Evolutionary conservation across 2,888 invertebrate species (phyloP).

Genomic region (Muscina levida): DNA sequence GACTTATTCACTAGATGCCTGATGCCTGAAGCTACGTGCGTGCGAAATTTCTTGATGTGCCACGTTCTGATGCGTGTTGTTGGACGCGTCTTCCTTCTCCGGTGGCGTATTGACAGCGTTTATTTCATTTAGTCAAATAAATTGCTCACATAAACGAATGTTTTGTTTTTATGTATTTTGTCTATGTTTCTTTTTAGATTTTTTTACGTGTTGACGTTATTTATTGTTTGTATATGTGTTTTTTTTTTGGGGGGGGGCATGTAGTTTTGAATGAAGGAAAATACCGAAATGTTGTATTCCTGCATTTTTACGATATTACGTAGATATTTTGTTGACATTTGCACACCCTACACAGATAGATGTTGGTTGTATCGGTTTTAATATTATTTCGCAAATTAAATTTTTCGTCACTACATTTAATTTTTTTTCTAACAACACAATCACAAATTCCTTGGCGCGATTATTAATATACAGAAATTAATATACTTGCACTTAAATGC

Average conservation of each 20-base stretch:
- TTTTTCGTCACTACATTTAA: no score
- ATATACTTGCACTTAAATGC: no score
- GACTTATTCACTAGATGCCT: no score
- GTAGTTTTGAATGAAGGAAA: background rate
- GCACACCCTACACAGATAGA: background rate
- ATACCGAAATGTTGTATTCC: conserved; percentile 3
- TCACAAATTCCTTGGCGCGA: no score
- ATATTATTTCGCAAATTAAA: no score
- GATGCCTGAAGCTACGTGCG: background rate
- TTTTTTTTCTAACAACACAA: no score
- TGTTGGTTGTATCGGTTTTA: no score
- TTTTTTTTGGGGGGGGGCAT: background rate
- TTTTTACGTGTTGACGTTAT: conserved; percentile 9
- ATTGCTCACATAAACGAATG: background rate
- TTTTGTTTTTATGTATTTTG: conserved; percentile 7
- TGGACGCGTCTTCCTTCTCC: conserved; percentile 5
- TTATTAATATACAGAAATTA: no score
- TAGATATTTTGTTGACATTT: conserved; percentile 22
- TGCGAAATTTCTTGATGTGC: conserved; percentile 14
- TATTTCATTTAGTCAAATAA: conserved; percentile 13
- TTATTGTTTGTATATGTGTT: conserved; percentile 7
- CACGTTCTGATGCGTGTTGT: background rate
- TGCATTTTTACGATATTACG: background rate
- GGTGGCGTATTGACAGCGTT: conserved; percentile 17
- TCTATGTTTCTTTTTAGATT: background rate